Percentiles rank a stretch among this genome's conserved stretches.
phyloP scores from a whole-genome alignment of 92 coral and sea anemone species.

The Parazoanthus swiftii region DNA sequence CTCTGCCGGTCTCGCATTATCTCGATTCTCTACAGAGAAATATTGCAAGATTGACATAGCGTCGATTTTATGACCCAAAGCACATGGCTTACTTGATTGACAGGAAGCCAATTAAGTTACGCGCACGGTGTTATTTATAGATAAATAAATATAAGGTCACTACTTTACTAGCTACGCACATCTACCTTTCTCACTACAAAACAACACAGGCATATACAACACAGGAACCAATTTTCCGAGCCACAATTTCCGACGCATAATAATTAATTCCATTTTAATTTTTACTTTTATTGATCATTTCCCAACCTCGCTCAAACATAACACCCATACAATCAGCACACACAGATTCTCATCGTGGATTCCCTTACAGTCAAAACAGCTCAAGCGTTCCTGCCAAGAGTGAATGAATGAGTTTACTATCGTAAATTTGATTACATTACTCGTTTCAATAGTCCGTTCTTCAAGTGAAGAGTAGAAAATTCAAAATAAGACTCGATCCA shows the following conservation, averaged over 20 bases:
- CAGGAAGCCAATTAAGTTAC: too few species aligned
- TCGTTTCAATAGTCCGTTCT: neutral
- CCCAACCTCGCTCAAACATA: neutral
- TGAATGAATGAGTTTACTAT: too few species aligned
- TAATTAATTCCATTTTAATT: neutral
- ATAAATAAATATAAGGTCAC: too few species aligned
- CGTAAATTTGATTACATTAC: too few species aligned
- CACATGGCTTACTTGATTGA: too few species aligned
- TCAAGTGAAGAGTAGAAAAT: constrained; percentile 15
- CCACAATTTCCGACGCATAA: constrained; percentile 7
- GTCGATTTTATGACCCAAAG: too few species aligned
- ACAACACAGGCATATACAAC: neutral
- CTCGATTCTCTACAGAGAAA: too few species aligned
- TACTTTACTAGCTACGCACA: neutral
- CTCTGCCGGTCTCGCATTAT: too few species aligned
- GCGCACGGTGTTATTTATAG: too few species aligned
- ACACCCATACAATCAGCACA: neutral
- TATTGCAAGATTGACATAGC: too few species aligned
- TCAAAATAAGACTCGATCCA: constrained; percentile 1
- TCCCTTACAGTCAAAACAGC: neutral
- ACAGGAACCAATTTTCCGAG: constrained; percentile 9
- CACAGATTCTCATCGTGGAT: constrained; percentile 12
- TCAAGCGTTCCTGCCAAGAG: too few species aligned
- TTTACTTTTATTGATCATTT: neutral
- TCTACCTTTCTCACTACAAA: neutral